Base-by-base conservation (phyloP, 2,888 invertebrate species). In the Caenorhabditis sp. region DNA sequence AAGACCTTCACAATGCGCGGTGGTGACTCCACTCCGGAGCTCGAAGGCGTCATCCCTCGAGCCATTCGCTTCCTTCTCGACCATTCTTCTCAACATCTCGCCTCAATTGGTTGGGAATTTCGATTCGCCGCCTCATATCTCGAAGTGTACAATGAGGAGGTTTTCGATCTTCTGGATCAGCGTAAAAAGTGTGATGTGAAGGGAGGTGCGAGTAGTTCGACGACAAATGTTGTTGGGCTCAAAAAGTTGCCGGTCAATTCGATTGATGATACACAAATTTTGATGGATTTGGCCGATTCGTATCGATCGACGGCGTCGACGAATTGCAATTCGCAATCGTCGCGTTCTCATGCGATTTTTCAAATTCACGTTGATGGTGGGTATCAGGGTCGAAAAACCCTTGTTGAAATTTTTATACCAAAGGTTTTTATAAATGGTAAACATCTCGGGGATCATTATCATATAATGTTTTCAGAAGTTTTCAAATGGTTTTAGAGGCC, bases 91-190 rank as follows among this genome's bases (percentile, higher is more conserved):
- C 25, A 67, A 1, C 43, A 69, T 20, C 43, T 78, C 36, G 63
- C 61, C 14, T 63, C 66, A 14, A 59, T 78, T 23, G 77, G 78
- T 12, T 82, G 80, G 79, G 59, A 66, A 58, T 92, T 93, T 81
- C 91, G 90, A 62, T 91, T 93, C 56, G 91, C 91, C 87, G 93
- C 92, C 0, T 92, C 93, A 54, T 93, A 93, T 87, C 88, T 94
- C 62, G 94, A 94, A 89, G 94, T 94, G 72, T 94, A 94, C 87
- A 94, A 94, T 89, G 94, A 94, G 88, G 91, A 92, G 1, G 92
- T 94, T 43, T 92, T 92, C 84, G 94, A 94, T 89, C 89, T 94
- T 64, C 90, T 94, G 7, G 92, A 63, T 38, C 58, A 57, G 1
- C 60, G 67, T 52, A 67, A 65, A 52, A 70, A 70, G 52, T 49